These are phyloP conservation scores for Dreissena rostriformis DNA, from an alignment of 1,140 invertebrate species.

Conservation along the genomic window DNA sequence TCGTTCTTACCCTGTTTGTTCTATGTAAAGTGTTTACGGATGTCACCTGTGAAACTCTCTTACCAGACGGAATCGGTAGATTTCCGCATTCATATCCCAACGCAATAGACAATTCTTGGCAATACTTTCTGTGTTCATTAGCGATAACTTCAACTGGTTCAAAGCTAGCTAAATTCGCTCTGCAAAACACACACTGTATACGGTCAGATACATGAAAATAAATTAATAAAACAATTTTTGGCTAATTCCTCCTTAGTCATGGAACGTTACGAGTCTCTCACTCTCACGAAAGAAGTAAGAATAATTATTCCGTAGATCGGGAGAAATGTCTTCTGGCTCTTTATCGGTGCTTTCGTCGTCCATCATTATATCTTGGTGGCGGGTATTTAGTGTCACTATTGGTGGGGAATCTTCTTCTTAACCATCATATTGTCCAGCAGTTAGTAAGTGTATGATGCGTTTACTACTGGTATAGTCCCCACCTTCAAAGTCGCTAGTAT, in stretches of 20 bases:
- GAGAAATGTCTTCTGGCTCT: not conserved
- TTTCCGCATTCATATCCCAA: constrained; percentile 75
- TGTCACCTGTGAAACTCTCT: too few species aligned
- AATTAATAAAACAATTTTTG: constrained; percentile 91
- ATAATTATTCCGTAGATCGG: not conserved
- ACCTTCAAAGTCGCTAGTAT: too few species aligned
- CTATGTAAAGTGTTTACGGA: too few species aligned
- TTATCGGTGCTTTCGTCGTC: too few species aligned
- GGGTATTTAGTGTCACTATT: too few species aligned
- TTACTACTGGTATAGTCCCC: too few species aligned
- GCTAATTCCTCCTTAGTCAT: constrained; percentile 89
- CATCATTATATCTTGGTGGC: too few species aligned
- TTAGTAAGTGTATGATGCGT: too few species aligned
- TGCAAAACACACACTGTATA: constrained; percentile 93
- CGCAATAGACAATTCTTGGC: constrained; percentile 88
- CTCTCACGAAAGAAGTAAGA: constrained; percentile 12
- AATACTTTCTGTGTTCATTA: constrained; percentile 88
- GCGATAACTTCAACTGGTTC: constrained; percentile 88
- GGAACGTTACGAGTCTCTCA: constrained; percentile 74
- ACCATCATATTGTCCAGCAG: too few species aligned
- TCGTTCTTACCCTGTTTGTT: too few species aligned
- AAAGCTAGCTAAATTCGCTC: constrained; percentile 89
- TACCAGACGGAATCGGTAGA: constrained; percentile 22
- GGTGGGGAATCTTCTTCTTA: too few species aligned
- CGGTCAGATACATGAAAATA: constrained; percentile 82